phyloP scores from a whole-genome alignment of 2,797 vertebrate species.

The Taeniopygia guttata region DNA sequence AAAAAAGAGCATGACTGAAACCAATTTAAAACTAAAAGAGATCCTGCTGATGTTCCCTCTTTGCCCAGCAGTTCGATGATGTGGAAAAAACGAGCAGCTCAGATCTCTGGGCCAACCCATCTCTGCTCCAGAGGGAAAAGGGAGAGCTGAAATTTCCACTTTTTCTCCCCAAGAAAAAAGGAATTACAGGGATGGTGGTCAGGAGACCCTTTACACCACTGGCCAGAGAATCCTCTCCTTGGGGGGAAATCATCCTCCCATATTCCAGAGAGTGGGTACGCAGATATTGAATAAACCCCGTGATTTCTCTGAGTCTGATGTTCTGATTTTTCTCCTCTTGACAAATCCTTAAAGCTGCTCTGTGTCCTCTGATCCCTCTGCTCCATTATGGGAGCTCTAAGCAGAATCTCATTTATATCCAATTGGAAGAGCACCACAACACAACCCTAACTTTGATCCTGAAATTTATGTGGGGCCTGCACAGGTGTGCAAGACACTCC shows the following conservation, averaged over 20 bases:
- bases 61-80: not conserved
- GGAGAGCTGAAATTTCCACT: not conserved
- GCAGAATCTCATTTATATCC: not conserved
- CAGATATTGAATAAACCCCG: not conserved
- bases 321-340: not conserved
- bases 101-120: not conserved
- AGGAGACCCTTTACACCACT: not conserved
- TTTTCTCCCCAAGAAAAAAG: not conserved
- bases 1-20: not conserved
- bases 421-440: rapidly evolving
- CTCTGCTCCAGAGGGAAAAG: not conserved
- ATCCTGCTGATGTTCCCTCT: not conserved
- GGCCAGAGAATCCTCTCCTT: not conserved
- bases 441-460: no score
- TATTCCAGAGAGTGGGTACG: not conserved
- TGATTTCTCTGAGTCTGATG: not conserved
- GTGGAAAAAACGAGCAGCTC: rapidly evolving
- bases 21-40: not conserved
- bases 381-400: not conserved
- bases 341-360: not conserved
- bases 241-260: not conserved
- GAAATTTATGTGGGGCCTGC: not conserved
- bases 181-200: not conserved
- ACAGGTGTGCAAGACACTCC: not conserved
- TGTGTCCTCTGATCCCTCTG: not conserved